These are phyloP conservation scores for Campoletis sonorensis DNA, from an alignment of 1,140 invertebrate species.

Conservation along the genomic window DNA sequence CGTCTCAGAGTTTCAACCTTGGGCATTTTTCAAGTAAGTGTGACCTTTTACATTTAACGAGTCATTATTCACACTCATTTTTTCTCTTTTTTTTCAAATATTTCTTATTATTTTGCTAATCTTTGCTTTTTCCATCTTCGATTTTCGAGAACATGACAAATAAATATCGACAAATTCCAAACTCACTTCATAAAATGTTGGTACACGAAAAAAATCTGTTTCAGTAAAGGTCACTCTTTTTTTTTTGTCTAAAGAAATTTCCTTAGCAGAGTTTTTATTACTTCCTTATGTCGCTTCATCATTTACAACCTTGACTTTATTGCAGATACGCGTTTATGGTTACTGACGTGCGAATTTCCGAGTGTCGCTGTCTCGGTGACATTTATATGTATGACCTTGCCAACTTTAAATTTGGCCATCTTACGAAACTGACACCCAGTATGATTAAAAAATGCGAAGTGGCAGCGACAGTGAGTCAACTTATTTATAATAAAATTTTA, in stretches of 20 bases:
- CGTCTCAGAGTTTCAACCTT: slow-evolving; percentile 59
- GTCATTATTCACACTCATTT: no score
- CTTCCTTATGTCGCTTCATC: neutral
- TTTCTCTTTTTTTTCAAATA: neutral
- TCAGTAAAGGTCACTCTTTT: neutral
- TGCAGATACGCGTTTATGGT: slow-evolving; percentile 65
- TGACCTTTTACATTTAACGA: neutral
- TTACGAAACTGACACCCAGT: slow-evolving; percentile 65
- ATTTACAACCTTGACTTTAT: neutral
- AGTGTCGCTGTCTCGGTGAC: slow-evolving; percentile 65
- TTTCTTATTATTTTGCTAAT: no score
- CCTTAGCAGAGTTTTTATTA: neutral
- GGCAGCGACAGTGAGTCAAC: slow-evolving; percentile 57
- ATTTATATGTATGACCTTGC: slow-evolving; percentile 69
- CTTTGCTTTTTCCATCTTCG: neutral
- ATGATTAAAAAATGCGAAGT: slow-evolving; percentile 69
- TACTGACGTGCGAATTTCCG: slow-evolving; percentile 63
- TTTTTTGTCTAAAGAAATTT: neutral
- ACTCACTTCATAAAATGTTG: no score
- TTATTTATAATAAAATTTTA: neutral
- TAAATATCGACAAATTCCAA: no score
- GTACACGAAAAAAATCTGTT: neutral
- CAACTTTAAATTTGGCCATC: slow-evolving; percentile 62
- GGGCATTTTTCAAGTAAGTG: slow-evolving; percentile 63
- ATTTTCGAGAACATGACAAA: no score